Conservation (phyloP, 2,888 invertebrate genomes). For the Noctua janthe region DNA sequence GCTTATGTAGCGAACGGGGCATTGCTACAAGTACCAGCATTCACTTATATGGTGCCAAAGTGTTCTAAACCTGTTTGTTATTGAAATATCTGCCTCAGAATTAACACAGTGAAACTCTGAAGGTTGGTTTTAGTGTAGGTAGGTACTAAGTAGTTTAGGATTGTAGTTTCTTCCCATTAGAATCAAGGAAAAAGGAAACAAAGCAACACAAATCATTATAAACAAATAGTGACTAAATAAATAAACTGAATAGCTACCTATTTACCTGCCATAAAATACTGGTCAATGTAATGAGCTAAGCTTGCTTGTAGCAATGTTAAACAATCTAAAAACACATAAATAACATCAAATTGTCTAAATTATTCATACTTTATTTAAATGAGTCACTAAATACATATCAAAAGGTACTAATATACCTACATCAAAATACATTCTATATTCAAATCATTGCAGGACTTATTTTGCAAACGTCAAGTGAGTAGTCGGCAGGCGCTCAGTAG, state of each 20-base stretch:
- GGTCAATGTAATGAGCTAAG: slow-evolving; percentile 2
- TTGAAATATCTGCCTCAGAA: slow-evolving; percentile 52
- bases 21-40: slow-evolving; percentile 46
- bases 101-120: slow-evolving; percentile 28
- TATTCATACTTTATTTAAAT: slow-evolving; percentile 28
- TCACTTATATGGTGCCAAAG: slow-evolving; percentile 68
- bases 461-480: slow-evolving; percentile 67
- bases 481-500: slow-evolving; percentile 75
- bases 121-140: slow-evolving; percentile 7
- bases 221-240: slow-evolving; percentile 36
- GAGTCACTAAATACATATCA: slow-evolving; percentile 22
- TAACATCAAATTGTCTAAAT: not conserved
- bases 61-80: slow-evolving; percentile 67
- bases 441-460: slow-evolving; percentile 46
- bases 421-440: slow-evolving; percentile 41
- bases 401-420: not conserved
- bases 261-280: not conserved
- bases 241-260: slow-evolving; percentile 24
- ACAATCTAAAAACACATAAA: slow-evolving; percentile 15
- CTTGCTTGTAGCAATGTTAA: not conserved
- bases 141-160: not conserved
- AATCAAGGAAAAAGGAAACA: slow-evolving; percentile 48
- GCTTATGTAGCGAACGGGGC: slow-evolving; percentile 33
- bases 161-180: slow-evolving; percentile 21
- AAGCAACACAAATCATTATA: slow-evolving; percentile 27